Evolutionary conservation across 2,888 invertebrate genomes (phyloP), one percentile per base, ranked within the genome.

Genomic region (Amphiduros pacificus): DNA sequence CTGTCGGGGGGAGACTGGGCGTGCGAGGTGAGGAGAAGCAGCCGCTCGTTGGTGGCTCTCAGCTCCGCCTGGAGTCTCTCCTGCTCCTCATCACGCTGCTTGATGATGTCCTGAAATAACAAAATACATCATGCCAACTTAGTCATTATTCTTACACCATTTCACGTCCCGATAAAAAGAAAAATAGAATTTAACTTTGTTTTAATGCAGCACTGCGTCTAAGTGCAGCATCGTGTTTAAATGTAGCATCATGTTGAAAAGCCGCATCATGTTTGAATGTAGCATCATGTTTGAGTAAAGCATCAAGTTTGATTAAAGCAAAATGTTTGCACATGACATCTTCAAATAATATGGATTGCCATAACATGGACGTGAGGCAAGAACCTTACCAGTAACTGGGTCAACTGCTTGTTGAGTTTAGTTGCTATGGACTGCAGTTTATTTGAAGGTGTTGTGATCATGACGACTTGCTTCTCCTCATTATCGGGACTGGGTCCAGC

Each of bases 381-480:
- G 36, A 17, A 11, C 9, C 49, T 24, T 27, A 56, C 56, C 48
- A 56, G 56, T 27, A 56, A n/a, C 28, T 29, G n/a, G 20, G 56
- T 24, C 20, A 56, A 27, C 22, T 56, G 56, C 26, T 56, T 31
- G 56, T 29, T 56, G 3, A 56, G 49, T n/a, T 56, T 56, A 22
- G 28, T 48, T 44, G 56, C 28, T 22, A 56, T 29, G 56, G 20
- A 22, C 6, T 31, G 49, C 17, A 56, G 20, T 36, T 40, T 6
- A 41, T 20, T 31, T 20, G 56, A 22, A 2, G 48, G n/a, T 24
- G 48, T 11, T 17, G 44, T 49, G 17, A 56, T 49, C 14, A 27
- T 17, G 11, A 55, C 48, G 20, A 22, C 56, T 28, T 28, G 20
- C 49, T 55, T 40, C 41, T 41, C 44, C n/a, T 55, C 44, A n/a